phyloP scores from a whole-genome alignment of 2,888 invertebrate species.

The Agrenia bidenticulata region DNA sequence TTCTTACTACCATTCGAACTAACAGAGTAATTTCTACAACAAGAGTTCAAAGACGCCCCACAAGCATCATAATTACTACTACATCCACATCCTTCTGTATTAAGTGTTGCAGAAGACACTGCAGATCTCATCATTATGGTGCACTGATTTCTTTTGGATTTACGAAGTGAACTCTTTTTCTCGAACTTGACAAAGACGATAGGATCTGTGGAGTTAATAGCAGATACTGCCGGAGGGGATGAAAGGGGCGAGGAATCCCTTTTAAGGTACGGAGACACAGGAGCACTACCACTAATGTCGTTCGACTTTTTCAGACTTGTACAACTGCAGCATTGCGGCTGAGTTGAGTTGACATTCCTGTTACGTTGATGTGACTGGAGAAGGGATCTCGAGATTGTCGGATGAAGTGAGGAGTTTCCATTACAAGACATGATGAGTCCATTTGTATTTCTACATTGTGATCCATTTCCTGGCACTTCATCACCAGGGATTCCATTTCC shows the following conservation, averaged over 20 bases:
- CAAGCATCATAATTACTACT: neutral
- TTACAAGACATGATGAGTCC: conserved; percentile 13
- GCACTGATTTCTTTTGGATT: conserved; percentile 38
- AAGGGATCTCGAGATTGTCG: neutral
- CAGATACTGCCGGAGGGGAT: neutral
- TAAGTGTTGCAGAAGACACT: neutral
- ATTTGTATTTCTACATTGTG: conserved; percentile 6
- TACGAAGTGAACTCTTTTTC: conserved; percentile 29
- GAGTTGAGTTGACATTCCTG: neutral
- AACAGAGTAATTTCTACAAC: too few relatives aligned
- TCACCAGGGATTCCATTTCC: neutral
- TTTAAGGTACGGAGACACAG: conserved; percentile 35
- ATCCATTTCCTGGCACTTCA: neutral
- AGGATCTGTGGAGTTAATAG: conserved; percentile 35
- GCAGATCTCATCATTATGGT: conserved; percentile 41
- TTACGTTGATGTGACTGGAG: neutral
- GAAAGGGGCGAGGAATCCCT: conserved; percentile 14
- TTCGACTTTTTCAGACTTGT: neutral
- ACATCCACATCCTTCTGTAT: neutral
- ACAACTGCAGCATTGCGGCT: conserved; percentile 4
- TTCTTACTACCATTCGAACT: too few relatives aligned
- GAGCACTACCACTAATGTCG: neutral
- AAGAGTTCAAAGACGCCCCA: neutral
- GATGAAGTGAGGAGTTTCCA: neutral
- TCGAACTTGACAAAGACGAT: conserved; percentile 50